phyloP scores from a whole-genome alignment of 1,140 invertebrate species.

The Drosophila biarmipes region DNA sequence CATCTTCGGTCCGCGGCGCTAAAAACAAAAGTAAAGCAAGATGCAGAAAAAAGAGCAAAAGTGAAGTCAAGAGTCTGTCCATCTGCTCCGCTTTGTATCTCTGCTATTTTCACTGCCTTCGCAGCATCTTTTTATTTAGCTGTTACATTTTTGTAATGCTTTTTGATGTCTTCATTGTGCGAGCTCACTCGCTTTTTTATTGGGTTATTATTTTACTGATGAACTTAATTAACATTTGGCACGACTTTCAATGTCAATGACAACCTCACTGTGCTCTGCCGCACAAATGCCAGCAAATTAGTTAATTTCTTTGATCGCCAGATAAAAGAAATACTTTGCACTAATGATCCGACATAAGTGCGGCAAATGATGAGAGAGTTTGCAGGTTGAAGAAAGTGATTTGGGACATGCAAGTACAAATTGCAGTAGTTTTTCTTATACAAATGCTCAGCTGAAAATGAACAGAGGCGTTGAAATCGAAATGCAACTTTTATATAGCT shows the following conservation, averaged over 20 bases:
- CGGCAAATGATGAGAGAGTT: slow-evolving; percentile 43
- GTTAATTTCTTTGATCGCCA: slow-evolving; percentile 57
- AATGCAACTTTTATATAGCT: too few species aligned
- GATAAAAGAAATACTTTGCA: slow-evolving; percentile 33
- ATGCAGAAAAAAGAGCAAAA: slow-evolving; percentile 13
- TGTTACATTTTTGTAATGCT: slow-evolving; percentile 46
- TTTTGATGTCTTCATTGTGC: slow-evolving; percentile 63
- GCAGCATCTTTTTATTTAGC: slow-evolving; percentile 49
- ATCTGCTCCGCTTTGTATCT: slow-evolving; percentile 24
- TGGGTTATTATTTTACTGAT: slow-evolving; percentile 47
- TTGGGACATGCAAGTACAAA: slow-evolving; percentile 31
- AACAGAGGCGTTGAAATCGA: not conserved
- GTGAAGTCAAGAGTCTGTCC: slow-evolving; percentile 33
- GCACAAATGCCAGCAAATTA: slow-evolving; percentile 57
- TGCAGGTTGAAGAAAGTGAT: slow-evolving; percentile 32
- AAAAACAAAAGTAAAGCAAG: slow-evolving; percentile 6
- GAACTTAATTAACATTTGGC: slow-evolving; percentile 75
- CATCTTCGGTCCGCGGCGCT: slow-evolving; percentile 48
- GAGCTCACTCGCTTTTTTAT: slow-evolving; percentile 10
- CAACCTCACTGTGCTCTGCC: slow-evolving; percentile 24
- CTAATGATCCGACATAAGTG: slow-evolving; percentile 45
- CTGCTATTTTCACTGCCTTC: slow-evolving; percentile 48
- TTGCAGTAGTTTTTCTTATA: slow-evolving; percentile 1
- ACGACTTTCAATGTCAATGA: slow-evolving; percentile 77
- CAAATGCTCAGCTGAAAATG: not conserved